phyloP scores from a whole-genome alignment of 2,113 vertebrate species.

The Hoplias malabaricus region DNA sequence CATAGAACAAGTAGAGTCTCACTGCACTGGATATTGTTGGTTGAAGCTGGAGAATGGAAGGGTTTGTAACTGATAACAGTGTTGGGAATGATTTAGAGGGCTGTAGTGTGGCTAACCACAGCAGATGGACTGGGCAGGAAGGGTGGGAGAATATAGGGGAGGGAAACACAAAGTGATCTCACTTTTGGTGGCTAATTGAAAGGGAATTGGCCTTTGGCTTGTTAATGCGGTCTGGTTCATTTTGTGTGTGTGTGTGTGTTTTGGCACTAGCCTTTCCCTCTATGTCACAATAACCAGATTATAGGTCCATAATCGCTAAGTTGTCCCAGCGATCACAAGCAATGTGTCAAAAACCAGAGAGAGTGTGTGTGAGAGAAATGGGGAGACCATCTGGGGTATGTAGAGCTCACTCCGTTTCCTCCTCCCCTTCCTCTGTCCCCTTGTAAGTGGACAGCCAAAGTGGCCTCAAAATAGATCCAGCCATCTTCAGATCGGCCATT shows the following conservation, averaged over 20 bases:
- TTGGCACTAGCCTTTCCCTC: slow-evolving; percentile 38
- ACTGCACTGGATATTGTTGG: not conserved
- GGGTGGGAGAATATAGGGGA: slow-evolving; percentile 51
- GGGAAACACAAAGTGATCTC: slow-evolving; percentile 62
- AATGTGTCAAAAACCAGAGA: slow-evolving; percentile 55
- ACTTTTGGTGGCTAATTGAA: slow-evolving; percentile 73
- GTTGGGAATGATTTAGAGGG: slow-evolving; percentile 17
- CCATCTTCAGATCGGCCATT: slow-evolving; percentile 34
- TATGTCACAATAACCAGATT: slow-evolving; percentile 62
- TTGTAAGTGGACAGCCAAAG: slow-evolving; percentile 17
- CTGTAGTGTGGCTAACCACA: slow-evolving; percentile 31
- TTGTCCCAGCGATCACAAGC: slow-evolving; percentile 57
- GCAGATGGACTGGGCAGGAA: slow-evolving; percentile 62
- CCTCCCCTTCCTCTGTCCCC: slow-evolving; percentile 12
- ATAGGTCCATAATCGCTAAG: slow-evolving; percentile 57
- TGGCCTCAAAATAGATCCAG: slow-evolving; percentile 35
- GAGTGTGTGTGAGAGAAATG: not conserved
- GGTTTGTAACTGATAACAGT: slow-evolving; percentile 8
- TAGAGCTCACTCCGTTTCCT: slow-evolving; percentile 6
- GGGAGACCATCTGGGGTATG: slow-evolving; percentile 43
- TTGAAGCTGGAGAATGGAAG: not conserved
- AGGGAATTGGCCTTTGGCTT: slow-evolving; percentile 66
- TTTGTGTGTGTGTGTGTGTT: slow-evolving; percentile 18
- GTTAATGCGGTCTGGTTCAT: slow-evolving; percentile 63
- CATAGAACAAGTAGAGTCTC: too few relatives aligned